Conservation (phyloP, 2,113 vertebrate species). For the Plectropomus leopardus region DNA sequence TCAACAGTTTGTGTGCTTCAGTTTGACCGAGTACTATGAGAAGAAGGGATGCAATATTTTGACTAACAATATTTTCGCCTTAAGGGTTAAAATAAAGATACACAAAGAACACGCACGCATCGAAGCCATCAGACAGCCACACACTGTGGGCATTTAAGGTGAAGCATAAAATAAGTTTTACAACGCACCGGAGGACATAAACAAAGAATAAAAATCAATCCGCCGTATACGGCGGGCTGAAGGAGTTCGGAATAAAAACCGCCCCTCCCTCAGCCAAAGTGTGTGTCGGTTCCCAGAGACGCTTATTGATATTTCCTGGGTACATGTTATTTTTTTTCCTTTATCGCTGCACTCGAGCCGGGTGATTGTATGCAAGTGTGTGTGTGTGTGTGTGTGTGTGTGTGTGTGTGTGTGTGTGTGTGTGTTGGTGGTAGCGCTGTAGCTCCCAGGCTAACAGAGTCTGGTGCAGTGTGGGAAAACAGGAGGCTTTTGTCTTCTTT, state of each 20-base stretch:
- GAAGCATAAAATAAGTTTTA: slow-evolving; percentile 42
- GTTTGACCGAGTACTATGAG: neutral
- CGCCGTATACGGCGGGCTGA: slow-evolving; percentile 21
- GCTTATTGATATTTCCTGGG: slow-evolving; percentile 72
- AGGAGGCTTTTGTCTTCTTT: slow-evolving; percentile 84
- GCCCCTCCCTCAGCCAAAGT: slow-evolving; percentile 48
- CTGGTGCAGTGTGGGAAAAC: slow-evolving; percentile 80
- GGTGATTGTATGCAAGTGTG: slow-evolving; percentile 56
- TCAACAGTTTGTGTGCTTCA: neutral
- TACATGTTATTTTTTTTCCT: slow-evolving; percentile 54
- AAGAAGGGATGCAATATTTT: neutral
- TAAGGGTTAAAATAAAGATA: neutral
- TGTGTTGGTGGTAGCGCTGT: slow-evolving; percentile 59
- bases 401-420: slow-evolving; percentile 47
- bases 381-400: slow-evolving; percentile 45
- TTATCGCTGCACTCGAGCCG: slow-evolving; percentile 51
- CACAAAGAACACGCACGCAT: neutral
- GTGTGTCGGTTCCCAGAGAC: slow-evolving; percentile 59
- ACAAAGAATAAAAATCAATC: slow-evolving; percentile 49
- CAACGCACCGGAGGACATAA: slow-evolving; percentile 39
- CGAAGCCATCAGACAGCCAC: slow-evolving; percentile 21
- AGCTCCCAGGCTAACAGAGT: slow-evolving; percentile 78
- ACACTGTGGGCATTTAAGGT: slow-evolving; percentile 44
- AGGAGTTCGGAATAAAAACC: slow-evolving; percentile 36
- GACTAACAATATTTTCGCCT: neutral